Percentiles rank a stretch among this genome's conserved stretches.
Evolutionary conservation across 2,113 vertebrate genomes (phyloP).

Genomic region (Formicarius rufipectus): DNA sequence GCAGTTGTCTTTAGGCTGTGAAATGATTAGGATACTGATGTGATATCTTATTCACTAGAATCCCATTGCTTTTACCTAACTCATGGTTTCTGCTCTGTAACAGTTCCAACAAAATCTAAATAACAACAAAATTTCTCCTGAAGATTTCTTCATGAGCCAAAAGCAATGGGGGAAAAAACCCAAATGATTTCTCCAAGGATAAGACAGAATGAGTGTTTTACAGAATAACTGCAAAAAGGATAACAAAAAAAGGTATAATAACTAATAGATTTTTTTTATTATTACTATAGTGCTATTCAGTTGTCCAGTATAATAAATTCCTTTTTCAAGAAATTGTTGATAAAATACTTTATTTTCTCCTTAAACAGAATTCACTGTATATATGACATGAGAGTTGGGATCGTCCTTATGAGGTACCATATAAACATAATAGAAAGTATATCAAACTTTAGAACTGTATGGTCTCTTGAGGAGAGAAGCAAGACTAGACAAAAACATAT

Average conservation of each 20-base stretch:
- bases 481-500: not conserved
- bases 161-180: not conserved
- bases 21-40: constrained; percentile 66
- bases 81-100: not conserved
- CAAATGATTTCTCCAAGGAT: not conserved
- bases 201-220: not conserved
- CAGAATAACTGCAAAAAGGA: not conserved
- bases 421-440: not conserved
- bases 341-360: not conserved
- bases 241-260: too few relatives aligned
- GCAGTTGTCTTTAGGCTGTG: constrained; percentile 69
- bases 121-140: not conserved
- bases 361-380: not conserved
- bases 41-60: constrained; percentile 69
- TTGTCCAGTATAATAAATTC: not conserved
- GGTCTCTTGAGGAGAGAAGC: not conserved
- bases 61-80: constrained; percentile 46
- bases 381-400: not conserved
- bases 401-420: not conserved
- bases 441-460: not conserved
- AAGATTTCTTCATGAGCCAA: not conserved
- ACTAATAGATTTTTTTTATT: not conserved
- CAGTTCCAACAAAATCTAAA: constrained; percentile 7
- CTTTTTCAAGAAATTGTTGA: not conserved
- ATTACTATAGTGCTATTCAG: not conserved